phyloP scores from a whole-genome alignment of 2,113 vertebrate species.

The Emydocephalus ijimae region DNA sequence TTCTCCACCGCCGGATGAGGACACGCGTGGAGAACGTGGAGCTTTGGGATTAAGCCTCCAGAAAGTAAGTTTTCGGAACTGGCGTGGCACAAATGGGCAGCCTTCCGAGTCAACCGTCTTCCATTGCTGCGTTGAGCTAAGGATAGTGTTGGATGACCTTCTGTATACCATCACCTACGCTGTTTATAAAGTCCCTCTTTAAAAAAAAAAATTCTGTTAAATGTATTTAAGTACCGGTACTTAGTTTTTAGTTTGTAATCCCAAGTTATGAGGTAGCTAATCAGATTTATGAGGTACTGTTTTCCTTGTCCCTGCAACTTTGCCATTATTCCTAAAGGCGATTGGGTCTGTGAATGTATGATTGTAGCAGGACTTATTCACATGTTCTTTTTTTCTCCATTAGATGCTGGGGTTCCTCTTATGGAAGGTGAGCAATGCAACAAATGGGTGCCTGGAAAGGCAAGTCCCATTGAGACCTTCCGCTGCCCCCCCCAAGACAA shows the following conservation, averaged over 20 bases:
- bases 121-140: background rate
- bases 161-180: background rate
- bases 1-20: background rate
- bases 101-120: background rate
- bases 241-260: too few species aligned
- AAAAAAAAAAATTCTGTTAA: background rate
- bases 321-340: background rate
- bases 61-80: background rate
- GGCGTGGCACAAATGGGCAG: background rate
- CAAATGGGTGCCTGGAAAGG: background rate
- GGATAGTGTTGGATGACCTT: background rate
- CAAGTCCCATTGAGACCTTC: conserved; percentile 42
- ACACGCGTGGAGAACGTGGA: background rate
- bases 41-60: background rate
- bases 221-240: background rate
- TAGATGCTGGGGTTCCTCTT: background rate
- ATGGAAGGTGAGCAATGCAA: background rate
- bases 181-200: background rate
- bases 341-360: background rate
- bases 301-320: background rate
- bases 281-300: background rate
- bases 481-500: conserved; percentile 65
- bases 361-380: background rate
- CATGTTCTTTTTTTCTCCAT: background rate
- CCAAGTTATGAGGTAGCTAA: background rate